A percentile compares a stretch with the other conserved stretches of the same genome.
Conservation (phyloP, 2,113 vertebrate genomes). For the Gadus chalcogrammus region DNA sequence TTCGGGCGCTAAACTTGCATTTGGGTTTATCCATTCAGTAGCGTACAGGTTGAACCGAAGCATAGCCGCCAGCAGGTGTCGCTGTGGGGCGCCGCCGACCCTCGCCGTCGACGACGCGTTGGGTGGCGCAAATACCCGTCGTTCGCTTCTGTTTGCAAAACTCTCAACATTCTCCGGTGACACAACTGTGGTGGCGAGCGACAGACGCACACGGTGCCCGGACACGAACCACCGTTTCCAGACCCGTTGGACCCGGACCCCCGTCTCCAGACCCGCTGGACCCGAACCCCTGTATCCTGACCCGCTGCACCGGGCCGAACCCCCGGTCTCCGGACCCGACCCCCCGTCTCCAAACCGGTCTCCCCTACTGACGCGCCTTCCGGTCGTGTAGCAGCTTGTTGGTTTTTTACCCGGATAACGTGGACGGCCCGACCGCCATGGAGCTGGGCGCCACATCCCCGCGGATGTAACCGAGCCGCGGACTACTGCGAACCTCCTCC, state of each 20-base stretch:
- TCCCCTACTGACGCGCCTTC: slow-evolving; percentile 39
- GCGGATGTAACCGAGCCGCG: slow-evolving; percentile 47
- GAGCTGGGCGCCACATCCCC: slow-evolving; percentile 18
- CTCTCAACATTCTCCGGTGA: not conserved
- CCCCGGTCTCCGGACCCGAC: not conserved
- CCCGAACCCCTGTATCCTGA: no score
- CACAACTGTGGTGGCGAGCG: slow-evolving; percentile 31
- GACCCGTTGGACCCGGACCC: no score
- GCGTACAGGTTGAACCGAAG: no score
- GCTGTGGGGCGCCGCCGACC: no score
- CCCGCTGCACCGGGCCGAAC: not conserved
- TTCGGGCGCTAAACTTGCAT: no score
- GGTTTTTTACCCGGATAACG: slow-evolving; percentile 33
- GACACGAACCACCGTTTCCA: no score
- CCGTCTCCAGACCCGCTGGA: no score
- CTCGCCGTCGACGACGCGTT: no score
- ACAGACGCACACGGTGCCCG: slow-evolving; percentile 22
- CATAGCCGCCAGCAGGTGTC: no score
- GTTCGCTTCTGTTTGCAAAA: no score
- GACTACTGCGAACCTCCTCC: slow-evolving; percentile 31
- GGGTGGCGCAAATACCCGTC: no score
- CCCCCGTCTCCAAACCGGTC: slow-evolving; percentile 35
- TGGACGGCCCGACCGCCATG: slow-evolving; percentile 31
- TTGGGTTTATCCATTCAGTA: no score
- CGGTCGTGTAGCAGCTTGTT: slow-evolving; percentile 15